Percentiles rank a stretch among this genome's conserved stretches.
phyloP scores from a whole-genome alignment of 2,888 invertebrate genomes.

The Melanotus villosus region DNA sequence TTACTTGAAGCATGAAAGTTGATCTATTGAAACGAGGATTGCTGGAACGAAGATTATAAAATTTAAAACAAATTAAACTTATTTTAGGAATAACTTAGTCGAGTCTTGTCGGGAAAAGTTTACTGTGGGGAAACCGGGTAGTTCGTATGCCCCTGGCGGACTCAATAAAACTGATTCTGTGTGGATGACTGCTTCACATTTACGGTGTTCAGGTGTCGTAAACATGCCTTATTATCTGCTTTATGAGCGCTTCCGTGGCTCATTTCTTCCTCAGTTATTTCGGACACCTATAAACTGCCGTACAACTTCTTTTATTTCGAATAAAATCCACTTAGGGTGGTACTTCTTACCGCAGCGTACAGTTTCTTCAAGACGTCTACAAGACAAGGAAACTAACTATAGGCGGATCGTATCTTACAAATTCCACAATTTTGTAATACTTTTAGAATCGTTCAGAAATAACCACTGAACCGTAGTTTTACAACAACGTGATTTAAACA shows the following conservation, averaged over 20 bases:
- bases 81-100: background rate
- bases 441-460: too few relatives aligned
- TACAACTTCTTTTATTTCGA: conserved; percentile 56
- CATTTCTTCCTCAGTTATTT: conserved; percentile 61
- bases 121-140: conserved; percentile 23
- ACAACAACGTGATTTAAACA: too few relatives aligned
- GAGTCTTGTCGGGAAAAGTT: conserved; percentile 16
- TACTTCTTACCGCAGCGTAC: conserved; percentile 33
- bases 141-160: conserved; percentile 40
- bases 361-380: conserved; percentile 13
- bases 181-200: conserved; percentile 62
- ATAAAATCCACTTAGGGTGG: conserved; percentile 53
- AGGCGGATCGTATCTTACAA: background rate
- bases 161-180: conserved; percentile 54
- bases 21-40: background rate
- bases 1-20: conserved; percentile 3
- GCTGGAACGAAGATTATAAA: background rate
- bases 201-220: conserved; percentile 65
- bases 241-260: conserved; percentile 62
- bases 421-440: too few relatives aligned
- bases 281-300: conserved; percentile 60
- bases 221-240: conserved; percentile 66
- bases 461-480: too few relatives aligned
- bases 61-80: conserved; percentile 20
- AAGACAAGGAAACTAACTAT: background rate